Evolutionary conservation across 2,113 vertebrate species (phyloP).

Genomic region (Halichoeres trimaculatus): DNA sequence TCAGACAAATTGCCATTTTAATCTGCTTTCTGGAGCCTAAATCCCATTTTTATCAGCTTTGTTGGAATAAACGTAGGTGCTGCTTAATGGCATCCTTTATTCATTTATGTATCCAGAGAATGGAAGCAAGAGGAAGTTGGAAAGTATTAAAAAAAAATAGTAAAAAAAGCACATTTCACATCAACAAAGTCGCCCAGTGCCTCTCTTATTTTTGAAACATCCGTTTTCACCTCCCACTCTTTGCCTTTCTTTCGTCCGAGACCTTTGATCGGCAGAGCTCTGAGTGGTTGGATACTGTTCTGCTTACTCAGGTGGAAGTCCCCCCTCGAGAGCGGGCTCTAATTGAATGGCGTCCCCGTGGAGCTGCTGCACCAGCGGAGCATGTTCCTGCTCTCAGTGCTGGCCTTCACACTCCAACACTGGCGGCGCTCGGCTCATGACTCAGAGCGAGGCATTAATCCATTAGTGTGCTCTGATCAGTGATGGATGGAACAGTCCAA

Average conservation of each 20-base stretch:
- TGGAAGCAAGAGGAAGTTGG: neutral
- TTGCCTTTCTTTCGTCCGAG: conserved; percentile 23
- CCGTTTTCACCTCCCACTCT: neutral
- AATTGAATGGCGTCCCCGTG: conserved; percentile 58
- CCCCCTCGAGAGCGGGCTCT: conserved; percentile 49
- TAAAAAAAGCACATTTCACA: neutral
- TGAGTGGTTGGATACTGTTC: conserved; percentile 45
- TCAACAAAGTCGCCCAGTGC: conserved; percentile 7
- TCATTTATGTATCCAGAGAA: neutral
- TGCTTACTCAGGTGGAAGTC: conserved; percentile 74
- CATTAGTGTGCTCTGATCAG: conserved; percentile 42
- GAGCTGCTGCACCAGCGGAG: conserved; percentile 37
- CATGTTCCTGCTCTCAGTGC: conserved; percentile 31
- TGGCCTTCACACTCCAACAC: conserved; percentile 29
- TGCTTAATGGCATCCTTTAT: neutral
- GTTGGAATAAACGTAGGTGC: neutral
- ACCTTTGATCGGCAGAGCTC: conserved; percentile 55
- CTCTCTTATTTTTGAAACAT: neutral
- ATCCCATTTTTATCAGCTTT: neutral
- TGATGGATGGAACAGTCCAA: conserved; percentile 21
- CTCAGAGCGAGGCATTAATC: conserved; percentile 33
- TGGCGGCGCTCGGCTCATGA: conserved; percentile 28
- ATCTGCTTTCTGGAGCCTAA: neutral
- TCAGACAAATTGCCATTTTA: neutral
- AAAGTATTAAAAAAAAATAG: no score